Conservation (phyloP, 2,888 invertebrate species). For the Sclerodermus sp. region DNA sequence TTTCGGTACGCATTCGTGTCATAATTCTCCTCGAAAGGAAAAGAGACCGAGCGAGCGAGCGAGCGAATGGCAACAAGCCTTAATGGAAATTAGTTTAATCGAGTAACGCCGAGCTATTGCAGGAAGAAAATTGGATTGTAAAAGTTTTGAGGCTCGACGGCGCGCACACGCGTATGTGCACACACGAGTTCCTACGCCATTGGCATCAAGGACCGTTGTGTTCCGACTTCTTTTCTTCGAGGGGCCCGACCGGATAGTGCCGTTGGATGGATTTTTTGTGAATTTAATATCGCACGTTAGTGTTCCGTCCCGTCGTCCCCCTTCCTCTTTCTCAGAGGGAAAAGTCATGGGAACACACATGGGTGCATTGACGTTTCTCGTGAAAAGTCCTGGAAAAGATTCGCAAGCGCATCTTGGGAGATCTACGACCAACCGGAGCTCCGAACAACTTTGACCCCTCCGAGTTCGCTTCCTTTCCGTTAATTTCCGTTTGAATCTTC, state of each 20-base stretch:
- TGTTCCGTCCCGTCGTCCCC: no score
- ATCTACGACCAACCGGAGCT: no score
- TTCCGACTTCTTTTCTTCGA: constrained; percentile 44
- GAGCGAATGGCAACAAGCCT: no score
- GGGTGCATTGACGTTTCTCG: constrained; percentile 17
- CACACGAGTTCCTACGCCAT: constrained; percentile 35
- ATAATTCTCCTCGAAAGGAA: no score
- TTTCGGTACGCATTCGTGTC: no score
- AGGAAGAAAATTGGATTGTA: not conserved
- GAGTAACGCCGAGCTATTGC: not conserved
- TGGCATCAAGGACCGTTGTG: constrained; percentile 48
- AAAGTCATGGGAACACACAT: constrained; percentile 43
- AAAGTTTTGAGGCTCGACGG: not conserved
- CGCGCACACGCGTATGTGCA: no score
- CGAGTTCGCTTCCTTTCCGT: no score
- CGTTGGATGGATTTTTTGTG: constrained; percentile 41
- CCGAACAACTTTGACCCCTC: no score
- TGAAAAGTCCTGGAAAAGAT: constrained; percentile 33
- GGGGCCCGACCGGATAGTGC: constrained; percentile 23
- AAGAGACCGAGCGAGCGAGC: no score
- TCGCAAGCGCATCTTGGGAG: no score
- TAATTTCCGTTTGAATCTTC: no score
- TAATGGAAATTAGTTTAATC: no score
- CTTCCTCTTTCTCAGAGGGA: constrained; percentile 55
- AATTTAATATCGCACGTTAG: constrained; percentile 53